Evolutionary conservation across 2,888 invertebrate species (phyloP).

Genomic region (Gastrophysa polygoni): DNA sequence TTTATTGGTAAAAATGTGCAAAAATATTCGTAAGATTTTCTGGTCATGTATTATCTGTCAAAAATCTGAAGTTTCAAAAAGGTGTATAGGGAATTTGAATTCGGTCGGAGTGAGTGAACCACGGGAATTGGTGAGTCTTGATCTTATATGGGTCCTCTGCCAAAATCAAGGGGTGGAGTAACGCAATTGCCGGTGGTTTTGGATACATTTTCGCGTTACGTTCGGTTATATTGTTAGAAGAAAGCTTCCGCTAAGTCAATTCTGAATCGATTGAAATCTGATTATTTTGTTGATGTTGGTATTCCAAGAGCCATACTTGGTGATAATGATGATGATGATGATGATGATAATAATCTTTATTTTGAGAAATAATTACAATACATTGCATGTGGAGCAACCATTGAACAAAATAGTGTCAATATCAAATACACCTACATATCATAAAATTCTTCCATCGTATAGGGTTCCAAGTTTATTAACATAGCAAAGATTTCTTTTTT

Average conservation of each 20-base stretch:
- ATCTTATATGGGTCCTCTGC: conserved; percentile 24
- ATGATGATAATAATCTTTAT: too few species aligned
- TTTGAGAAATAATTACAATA: too few species aligned
- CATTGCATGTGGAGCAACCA: too few species aligned
- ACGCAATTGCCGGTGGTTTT: conserved; percentile 10
- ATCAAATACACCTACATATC: too few species aligned
- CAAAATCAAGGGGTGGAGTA: neutral
- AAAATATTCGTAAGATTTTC: neutral
- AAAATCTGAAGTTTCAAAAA: conserved; percentile 6
- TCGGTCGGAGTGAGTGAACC: neutral
- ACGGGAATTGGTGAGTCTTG: conserved; percentile 3
- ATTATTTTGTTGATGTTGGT: conserved; percentile 3
- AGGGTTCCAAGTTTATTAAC: too few species aligned
- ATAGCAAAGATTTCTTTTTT: too few species aligned
- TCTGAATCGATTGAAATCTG: neutral
- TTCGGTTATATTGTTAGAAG: conserved; percentile 5
- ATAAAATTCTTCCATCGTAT: too few species aligned
- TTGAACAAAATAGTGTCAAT: too few species aligned
- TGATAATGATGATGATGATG: too few species aligned
- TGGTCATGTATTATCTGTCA: conserved; percentile 14
- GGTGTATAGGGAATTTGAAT: neutral
- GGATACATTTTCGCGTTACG: conserved; percentile 18
- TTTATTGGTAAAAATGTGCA: conserved; percentile 14
- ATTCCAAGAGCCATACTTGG: neutral
- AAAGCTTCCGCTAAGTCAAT: conserved; percentile 7